These are phyloP conservation scores for Neoseiulus cucumeris DNA, from an alignment of 1,140 invertebrate species.

Conservation along the genomic window DNA sequence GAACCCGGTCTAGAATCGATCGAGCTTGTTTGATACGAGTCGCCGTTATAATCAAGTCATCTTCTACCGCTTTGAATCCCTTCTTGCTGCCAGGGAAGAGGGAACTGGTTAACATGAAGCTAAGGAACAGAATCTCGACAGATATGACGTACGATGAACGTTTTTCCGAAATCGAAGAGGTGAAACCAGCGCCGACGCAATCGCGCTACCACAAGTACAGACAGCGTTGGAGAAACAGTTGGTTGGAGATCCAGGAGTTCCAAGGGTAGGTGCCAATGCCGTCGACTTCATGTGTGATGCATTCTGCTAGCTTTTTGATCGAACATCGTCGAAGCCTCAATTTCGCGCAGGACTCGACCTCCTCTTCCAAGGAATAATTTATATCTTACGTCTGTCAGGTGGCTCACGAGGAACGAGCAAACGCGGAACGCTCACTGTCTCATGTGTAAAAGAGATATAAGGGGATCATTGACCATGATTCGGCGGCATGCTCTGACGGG, in stretches of 20 bases:
- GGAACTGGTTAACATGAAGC: no score
- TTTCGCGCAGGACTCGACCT: no score
- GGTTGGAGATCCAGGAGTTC: neutral
- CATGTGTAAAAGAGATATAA: neutral
- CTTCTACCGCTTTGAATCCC: no score
- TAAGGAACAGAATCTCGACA: neutral
- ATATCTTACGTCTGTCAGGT: neutral
- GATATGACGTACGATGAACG: slow-evolving; percentile 4
- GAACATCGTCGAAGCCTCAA: no score
- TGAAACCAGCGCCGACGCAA: neutral
- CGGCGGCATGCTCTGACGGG: neutral
- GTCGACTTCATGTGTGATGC: no score
- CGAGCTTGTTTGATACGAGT: no score
- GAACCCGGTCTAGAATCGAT: no score
- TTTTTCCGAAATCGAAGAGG: slow-evolving; percentile 2
- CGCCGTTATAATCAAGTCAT: no score
- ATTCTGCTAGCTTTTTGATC: no score
- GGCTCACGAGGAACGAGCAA: neutral
- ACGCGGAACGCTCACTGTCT: neutral
- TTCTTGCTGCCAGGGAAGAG: no score
- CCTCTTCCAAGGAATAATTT: no score
- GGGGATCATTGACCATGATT: slow-evolving; percentile 1
- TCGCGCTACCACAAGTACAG: neutral
- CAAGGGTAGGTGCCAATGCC: neutral
- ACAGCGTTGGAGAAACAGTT: slow-evolving; percentile 4